Conservation (phyloP, 2,888 invertebrate genomes). For the Cheilosia impressa region DNA sequence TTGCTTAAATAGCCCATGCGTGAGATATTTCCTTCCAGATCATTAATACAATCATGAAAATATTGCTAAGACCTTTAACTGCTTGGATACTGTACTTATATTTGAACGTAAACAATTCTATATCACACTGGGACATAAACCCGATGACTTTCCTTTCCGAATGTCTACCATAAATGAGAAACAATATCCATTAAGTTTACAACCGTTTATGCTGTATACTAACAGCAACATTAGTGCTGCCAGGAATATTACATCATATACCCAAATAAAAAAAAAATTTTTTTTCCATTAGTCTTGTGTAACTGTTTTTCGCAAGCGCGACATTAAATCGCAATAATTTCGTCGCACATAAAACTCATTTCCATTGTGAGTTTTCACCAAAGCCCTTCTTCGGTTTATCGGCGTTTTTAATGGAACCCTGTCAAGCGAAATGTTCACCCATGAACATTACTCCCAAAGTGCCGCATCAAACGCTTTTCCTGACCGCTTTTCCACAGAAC, state of each 20-base stretch:
- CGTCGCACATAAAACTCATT: constrained; percentile 59
- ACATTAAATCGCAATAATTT: constrained; percentile 52
- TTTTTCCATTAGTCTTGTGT: constrained; percentile 37
- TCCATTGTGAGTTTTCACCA: constrained; percentile 37
- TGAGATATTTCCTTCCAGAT: no score
- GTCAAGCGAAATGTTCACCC: constrained; percentile 41
- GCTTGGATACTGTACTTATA: no score
- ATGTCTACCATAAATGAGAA: constrained; percentile 1
- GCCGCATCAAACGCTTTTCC: constrained; percentile 59
- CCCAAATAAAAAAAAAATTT: neutral
- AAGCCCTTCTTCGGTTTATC: constrained; percentile 34
- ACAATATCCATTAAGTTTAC: constrained; percentile 28
- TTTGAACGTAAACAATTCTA: no score
- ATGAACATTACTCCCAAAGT: constrained; percentile 42
- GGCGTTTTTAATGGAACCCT: constrained; percentile 60
- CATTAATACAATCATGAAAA: no score
- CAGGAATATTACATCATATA: constrained; percentile 10
- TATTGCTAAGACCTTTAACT: no score
- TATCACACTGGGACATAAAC: neutral
- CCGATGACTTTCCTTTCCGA: neutral
- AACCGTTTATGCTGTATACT: neutral
- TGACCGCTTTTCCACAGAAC: constrained; percentile 42
- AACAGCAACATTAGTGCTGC: neutral
- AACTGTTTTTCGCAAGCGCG: constrained; percentile 14
- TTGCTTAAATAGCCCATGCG: neutral